Base-by-base conservation (phyloP, 2,113 vertebrate genomes). In the Heterochromis multidens region DNA sequence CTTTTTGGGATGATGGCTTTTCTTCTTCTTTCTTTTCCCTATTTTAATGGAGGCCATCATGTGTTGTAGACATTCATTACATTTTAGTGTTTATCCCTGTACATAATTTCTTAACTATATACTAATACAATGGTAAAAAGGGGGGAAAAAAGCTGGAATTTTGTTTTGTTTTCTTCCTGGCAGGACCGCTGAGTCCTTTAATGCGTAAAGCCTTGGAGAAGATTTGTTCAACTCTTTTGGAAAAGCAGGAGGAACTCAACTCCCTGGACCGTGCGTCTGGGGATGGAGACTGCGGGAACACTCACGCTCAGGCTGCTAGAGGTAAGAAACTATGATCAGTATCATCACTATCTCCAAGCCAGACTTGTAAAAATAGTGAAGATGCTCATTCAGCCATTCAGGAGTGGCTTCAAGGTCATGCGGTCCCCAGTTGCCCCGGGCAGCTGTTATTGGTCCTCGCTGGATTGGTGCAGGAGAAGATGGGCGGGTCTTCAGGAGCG, bases 401-500 rank as follows among this genome's bases (percentile, higher is more conserved):
- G 92, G 94, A 93, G 79, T 99, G 97, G 98, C 91, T 98, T 80
- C 86, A 59, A 4, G 56, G 86, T 52, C 88, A 82, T 0, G 90
- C 85, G 1, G 93, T 95, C 0, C 97, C 97, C 0, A 91, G 94
- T 61, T 94, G 90, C 46, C 97, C 97, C 0, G 90, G 95, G 49
- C 90, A 88, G 82, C 95, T 99, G 16, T 93, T 99, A 31, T 96
- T 90, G 0, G 76, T 90, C 10, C 78, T 99, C 40, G 96, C 97
- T 0, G 81, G 96, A 25, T 85, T 99, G 94, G 90, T 99, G 4
- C 95, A 98, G 93, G 97, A 98, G 84, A 96, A 95, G 82, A 99
- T 99, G 98, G 98, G 98, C 16, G 98, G 98, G 27, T 97, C 98
- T 3, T 99, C 98, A 0, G 98, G 98, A 7, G 98, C 97, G 46